Conservation (phyloP, 2,113 vertebrate species). For the Heterochromis multidens region DNA sequence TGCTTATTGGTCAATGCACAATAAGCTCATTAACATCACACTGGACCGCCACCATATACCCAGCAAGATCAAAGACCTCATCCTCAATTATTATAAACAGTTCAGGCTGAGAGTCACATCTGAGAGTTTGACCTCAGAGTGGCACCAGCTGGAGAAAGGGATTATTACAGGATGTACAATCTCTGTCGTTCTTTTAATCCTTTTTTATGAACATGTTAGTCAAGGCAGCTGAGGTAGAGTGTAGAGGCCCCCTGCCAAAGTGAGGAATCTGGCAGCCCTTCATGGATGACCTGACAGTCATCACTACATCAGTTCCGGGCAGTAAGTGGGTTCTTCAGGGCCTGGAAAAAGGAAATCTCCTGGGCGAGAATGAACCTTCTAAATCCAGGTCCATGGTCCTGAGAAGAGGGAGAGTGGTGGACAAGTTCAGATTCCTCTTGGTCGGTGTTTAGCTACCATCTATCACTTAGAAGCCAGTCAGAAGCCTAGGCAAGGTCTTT, state of each 20-base stretch:
- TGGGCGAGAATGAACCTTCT: too few relatives aligned
- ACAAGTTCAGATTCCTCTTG: not conserved
- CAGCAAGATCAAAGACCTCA: not conserved
- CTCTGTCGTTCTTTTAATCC: not conserved
- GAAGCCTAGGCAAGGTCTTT: not conserved
- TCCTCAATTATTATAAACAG: too few relatives aligned
- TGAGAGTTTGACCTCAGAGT: not conserved
- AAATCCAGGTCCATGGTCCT: too few relatives aligned
- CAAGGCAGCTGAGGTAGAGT: not conserved
- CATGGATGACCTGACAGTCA: too few relatives aligned
- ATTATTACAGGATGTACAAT: not conserved
- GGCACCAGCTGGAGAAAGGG: not conserved
- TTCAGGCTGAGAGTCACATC: too few relatives aligned
- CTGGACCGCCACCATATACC: not conserved
- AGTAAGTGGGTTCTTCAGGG: too few relatives aligned
- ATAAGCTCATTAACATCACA: not conserved
- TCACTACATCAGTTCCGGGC: too few relatives aligned
- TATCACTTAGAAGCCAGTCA: not conserved
- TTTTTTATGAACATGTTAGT: not conserved
- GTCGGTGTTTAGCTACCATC: not conserved
- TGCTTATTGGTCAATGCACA: too few relatives aligned
- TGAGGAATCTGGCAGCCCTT: not conserved
- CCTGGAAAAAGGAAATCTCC: too few relatives aligned
- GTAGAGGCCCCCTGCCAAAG: not conserved
- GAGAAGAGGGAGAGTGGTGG: too few relatives aligned